Evolutionary conservation across 2,888 invertebrate species (phyloP).

Genomic region (Steinernema hermaphroditum): DNA sequence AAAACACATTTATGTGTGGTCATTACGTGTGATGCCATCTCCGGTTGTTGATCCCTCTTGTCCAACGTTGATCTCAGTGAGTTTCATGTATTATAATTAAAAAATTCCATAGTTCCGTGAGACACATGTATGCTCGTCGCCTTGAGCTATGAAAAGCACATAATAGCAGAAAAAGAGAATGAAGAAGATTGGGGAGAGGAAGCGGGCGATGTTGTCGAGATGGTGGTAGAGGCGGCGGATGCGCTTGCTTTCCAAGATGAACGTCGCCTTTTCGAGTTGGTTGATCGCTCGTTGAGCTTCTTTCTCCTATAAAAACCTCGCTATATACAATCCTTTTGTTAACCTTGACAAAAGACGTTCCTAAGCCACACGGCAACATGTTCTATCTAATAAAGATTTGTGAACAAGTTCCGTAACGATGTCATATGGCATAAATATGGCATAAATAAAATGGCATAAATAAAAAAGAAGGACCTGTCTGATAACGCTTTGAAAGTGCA

Average conservation of each 20-base stretch:
- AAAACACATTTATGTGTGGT: background rate
- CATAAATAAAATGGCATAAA: no score
- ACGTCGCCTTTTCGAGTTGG: slow-evolving; percentile 53
- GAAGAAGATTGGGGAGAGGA: slow-evolving; percentile 54
- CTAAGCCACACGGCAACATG: no score
- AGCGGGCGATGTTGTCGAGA: slow-evolving; percentile 53
- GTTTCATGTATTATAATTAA: slow-evolving; percentile 20
- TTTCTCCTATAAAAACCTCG: slow-evolving; percentile 48
- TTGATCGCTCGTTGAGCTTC: slow-evolving; percentile 57
- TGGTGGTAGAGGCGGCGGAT: slow-evolving; percentile 55
- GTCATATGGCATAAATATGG: no score
- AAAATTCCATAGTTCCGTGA: slow-evolving; percentile 4
- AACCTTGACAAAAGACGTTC: no score
- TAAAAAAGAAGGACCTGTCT: no score
- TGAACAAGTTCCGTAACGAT: no score
- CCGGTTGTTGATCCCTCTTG: background rate
- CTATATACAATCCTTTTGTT: no score
- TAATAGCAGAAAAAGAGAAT: slow-evolving; percentile 60
- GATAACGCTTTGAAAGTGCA: no score
- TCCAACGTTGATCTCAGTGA: slow-evolving; percentile 7
- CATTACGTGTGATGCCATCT: background rate
- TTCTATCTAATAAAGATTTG: no score
- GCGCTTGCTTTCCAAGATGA: slow-evolving; percentile 37
- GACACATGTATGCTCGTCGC: slow-evolving; percentile 51
- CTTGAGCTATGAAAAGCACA: slow-evolving; percentile 57